These are phyloP conservation scores for Drosophila lacertosa DNA, from an alignment of 1,140 invertebrate species.

Conservation along the genomic window DNA sequence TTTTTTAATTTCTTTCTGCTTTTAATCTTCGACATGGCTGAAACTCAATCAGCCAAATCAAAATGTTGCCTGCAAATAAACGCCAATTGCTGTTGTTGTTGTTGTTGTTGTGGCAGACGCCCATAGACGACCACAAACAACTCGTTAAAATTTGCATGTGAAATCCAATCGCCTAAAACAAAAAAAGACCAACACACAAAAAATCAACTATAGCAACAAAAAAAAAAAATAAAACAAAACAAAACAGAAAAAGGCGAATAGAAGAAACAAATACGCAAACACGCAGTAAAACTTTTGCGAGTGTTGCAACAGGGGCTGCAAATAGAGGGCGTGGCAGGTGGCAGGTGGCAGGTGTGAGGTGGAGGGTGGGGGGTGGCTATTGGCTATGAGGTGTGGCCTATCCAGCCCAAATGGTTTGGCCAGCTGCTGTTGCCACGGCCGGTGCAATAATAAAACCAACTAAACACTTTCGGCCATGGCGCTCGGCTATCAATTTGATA, in stretches of 20 bases:
- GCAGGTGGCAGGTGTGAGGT: neutral
- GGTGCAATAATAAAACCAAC: slow-evolving; percentile 28
- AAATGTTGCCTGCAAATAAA: slow-evolving; percentile 75
- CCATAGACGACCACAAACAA: slow-evolving; percentile 69
- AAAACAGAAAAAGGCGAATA: slow-evolving; percentile 19
- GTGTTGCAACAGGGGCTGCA: neutral
- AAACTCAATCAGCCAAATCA: slow-evolving; percentile 73
- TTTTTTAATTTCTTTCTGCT: neutral
- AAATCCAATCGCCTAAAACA: slow-evolving; percentile 68
- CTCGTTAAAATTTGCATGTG: slow-evolving; percentile 79
- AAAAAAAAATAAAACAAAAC: slow-evolving; percentile 28
- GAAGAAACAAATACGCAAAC: slow-evolving; percentile 26
- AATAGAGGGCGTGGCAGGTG: neutral
- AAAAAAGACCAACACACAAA: slow-evolving; percentile 22
- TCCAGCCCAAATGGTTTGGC: neutral
- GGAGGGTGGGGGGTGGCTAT: too few species aligned
- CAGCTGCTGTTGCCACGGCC: slow-evolving; percentile 4
- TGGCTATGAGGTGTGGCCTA: too few species aligned
- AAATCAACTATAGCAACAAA: slow-evolving; percentile 21
- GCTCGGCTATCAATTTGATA: slow-evolving; percentile 73
- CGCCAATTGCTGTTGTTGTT: slow-evolving; percentile 59
- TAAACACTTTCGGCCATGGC: slow-evolving; percentile 41
- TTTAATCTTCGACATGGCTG: slow-evolving; percentile 8
- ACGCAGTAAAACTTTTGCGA: slow-evolving; percentile 27
- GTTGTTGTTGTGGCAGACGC: slow-evolving; percentile 55